Conservation (phyloP, 2,888 invertebrate species). For the Pollenia griseotomentosa region DNA sequence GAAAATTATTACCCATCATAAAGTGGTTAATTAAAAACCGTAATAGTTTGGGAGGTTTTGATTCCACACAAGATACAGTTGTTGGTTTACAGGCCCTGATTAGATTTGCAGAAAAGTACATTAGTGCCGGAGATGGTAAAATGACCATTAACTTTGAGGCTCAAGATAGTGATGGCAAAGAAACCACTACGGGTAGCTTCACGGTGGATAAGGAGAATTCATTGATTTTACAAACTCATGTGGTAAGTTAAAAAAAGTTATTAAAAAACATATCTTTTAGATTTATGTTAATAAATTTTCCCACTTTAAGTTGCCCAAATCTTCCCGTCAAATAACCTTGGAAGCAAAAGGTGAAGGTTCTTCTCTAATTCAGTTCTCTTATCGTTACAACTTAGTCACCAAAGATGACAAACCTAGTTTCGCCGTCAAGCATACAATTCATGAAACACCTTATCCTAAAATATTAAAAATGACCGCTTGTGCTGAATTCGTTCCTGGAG, state of each 20-base stretch:
- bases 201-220: conserved; percentile 90
- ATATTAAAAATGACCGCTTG: conserved; percentile 92
- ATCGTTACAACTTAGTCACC: conserved; percentile 92
- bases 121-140: conserved; percentile 82
- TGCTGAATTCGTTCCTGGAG: conserved; percentile 86
- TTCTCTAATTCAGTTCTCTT: conserved; percentile 91
- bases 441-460: conserved; percentile 91
- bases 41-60: conserved; percentile 89
- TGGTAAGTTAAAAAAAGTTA: conserved; percentile 85
- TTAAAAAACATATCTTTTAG: background rate
- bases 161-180: conserved; percentile 71
- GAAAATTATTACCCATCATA: conserved; percentile 85
- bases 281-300: background rate
- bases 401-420: conserved; percentile 95
- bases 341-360: conserved; percentile 92
- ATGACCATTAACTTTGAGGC: conserved; percentile 79
- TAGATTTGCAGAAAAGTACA: conserved; percentile 86
- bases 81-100: conserved; percentile 90
- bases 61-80: conserved; percentile 92
- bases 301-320: conserved; percentile 77
- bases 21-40: conserved; percentile 90
- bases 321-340: conserved; percentile 88
- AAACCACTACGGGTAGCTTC: conserved; percentile 77
- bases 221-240: conserved; percentile 92
- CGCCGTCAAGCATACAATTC: conserved; percentile 93